phyloP scores from a whole-genome alignment of 2,888 invertebrate genomes.

The Tridacna gigas region DNA sequence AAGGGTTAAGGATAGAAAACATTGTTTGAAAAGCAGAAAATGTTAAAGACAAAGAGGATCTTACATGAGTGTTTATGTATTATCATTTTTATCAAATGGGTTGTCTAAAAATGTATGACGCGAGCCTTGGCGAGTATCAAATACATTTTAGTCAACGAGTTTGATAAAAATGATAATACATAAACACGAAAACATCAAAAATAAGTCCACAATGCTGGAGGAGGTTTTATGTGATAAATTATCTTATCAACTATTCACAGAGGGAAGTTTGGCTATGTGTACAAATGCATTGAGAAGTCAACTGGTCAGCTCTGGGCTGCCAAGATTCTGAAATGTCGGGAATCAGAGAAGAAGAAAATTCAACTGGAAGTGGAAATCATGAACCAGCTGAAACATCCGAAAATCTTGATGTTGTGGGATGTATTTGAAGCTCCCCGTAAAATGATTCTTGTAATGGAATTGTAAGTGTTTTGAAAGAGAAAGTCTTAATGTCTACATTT shows the following conservation, averaged over 20 bases:
- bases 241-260: conserved; percentile 72
- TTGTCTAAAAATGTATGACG: too few relatives aligned
- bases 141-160: too few relatives aligned
- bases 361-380: conserved; percentile 98
- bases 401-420: conserved; percentile 98
- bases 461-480: conserved; percentile 92
- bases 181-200: too few relatives aligned
- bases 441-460: conserved; percentile 98
- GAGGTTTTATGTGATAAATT: too few relatives aligned
- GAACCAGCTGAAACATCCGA: conserved; percentile 96
- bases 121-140: too few relatives aligned
- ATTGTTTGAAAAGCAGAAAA: not conserved
- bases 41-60: not conserved
- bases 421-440: conserved; percentile 90
- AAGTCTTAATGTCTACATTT: too few relatives aligned
- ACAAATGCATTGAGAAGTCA: conserved; percentile 87
- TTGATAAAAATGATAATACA: too few relatives aligned
- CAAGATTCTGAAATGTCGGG: conserved; percentile 93
- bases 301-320: conserved; percentile 91
- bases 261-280: conserved; percentile 86
- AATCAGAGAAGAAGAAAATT: conserved; percentile 95
- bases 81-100: too few relatives aligned
- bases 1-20: too few relatives aligned
- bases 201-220: too few relatives aligned
- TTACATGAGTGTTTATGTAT: too few relatives aligned